Evolutionary conservation across 1,140 invertebrate species (phyloP).

Genomic region (Lutraria rhynchaena): DNA sequence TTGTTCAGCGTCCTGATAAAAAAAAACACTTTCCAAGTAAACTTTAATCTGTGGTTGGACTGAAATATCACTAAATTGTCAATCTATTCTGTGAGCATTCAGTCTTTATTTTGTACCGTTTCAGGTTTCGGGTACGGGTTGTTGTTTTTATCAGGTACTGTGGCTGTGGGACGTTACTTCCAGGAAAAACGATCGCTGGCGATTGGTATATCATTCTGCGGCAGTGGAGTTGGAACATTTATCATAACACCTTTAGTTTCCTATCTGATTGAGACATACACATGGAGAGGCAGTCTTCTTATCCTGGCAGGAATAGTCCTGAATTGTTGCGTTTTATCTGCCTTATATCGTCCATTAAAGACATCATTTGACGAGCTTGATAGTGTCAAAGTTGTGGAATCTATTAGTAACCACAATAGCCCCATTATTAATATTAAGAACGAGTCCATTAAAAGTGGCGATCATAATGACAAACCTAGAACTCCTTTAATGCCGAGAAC

Average conservation of each 20-base stretch:
- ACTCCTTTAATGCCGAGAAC: not conserved
- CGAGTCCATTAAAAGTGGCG: not conserved
- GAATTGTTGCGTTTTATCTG: constrained; percentile 82
- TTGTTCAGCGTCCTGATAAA: not conserved
- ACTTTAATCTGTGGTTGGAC: no score
- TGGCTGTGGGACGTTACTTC: constrained; percentile 91
- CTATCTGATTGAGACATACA: constrained; percentile 85
- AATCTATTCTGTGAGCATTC: no score
- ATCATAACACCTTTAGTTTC: constrained; percentile 87
- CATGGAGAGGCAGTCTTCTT: constrained; percentile 88
- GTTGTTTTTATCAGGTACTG: constrained; percentile 17
- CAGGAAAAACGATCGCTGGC: constrained; percentile 97
- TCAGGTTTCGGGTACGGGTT: constrained; percentile 35
- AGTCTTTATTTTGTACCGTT: constrained; percentile 5
- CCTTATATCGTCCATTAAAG: constrained; percentile 27
- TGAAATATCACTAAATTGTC: no score
- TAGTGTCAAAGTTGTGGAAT: not conserved
- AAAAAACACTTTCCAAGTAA: not conserved
- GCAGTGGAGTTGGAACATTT: constrained; percentile 94
- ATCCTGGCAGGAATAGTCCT: constrained; percentile 91
- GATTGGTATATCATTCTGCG: constrained; percentile 98
- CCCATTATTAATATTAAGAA: not conserved
- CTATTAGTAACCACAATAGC: not conserved
- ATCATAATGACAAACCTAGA: not conserved
- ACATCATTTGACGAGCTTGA: not conserved